Evolutionary conservation across 2,888 invertebrate species (phyloP).

Genomic region (Cryptosula pallasiana): DNA sequence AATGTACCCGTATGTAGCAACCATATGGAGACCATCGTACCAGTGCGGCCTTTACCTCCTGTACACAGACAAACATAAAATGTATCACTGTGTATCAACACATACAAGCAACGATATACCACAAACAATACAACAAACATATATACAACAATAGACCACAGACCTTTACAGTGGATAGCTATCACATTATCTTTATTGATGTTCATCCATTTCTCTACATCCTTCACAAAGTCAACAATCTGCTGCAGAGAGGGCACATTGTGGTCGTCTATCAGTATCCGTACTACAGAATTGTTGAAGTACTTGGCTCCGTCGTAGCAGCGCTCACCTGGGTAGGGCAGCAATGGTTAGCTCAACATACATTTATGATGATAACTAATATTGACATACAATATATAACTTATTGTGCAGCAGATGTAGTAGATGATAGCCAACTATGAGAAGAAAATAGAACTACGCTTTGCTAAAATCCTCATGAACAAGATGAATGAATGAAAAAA

Average conservation of each 20-base stretch:
- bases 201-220: conserved; percentile 53
- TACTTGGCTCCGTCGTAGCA: conserved; percentile 53
- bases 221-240: conserved; percentile 53
- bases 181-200: conserved; percentile 54
- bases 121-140: neutral
- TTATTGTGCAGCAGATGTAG: too few species aligned
- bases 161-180: conserved; percentile 57
- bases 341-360: too few species aligned
- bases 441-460: too few species aligned
- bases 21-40: conserved; percentile 57
- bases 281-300: conserved; percentile 53
- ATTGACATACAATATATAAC: too few species aligned
- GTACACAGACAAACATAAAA: neutral
- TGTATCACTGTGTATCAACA: neutral
- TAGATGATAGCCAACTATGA: too few species aligned
- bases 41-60: conserved; percentile 57
- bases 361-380: too few species aligned
- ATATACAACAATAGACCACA: neutral
- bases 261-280: conserved; percentile 56
- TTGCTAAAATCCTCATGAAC: too few species aligned
- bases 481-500: too few species aligned
- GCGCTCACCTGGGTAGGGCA: conserved; percentile 55
- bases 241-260: conserved; percentile 56
- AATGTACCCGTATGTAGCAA: conserved; percentile 55
- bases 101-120: neutral